A percentile compares a stretch with the other conserved stretches of the same genome.
Evolutionary conservation across 1,140 invertebrate genomes (phyloP).

Genomic region (Diabrotica virgifera): DNA sequence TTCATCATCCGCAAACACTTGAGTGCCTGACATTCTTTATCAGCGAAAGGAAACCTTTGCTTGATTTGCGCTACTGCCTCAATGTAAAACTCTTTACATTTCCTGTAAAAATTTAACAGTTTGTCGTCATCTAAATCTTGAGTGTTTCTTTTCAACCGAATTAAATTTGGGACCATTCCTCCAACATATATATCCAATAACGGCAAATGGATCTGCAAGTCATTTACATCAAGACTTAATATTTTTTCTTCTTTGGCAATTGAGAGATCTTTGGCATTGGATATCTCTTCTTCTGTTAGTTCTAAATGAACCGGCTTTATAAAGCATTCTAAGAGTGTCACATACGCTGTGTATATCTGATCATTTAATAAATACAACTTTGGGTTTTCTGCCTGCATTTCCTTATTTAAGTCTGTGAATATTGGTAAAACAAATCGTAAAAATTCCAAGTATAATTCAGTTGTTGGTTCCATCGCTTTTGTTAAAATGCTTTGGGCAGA

Average conservation of each 20-base stretch:
- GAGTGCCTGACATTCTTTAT: conserved; percentile 8
- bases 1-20: conserved; percentile 15
- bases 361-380: conserved; percentile 1
- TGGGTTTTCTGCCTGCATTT: no score
- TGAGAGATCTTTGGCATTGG: conserved; percentile 8
- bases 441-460: conserved; percentile 15
- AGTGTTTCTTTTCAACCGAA: conserved; percentile 14
- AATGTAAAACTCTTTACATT: conserved; percentile 19
- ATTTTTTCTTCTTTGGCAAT: conserved; percentile 17
- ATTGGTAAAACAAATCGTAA: conserved; percentile 13
- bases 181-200: conserved; percentile 9
- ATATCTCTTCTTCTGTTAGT: conserved; percentile 11
- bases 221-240: conserved; percentile 16
- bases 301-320: conserved; percentile 11
- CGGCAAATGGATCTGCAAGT: conserved; percentile 9
- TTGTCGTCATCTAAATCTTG: conserved; percentile 19
- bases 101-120: conserved; percentile 14
- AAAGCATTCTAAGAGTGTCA: conserved; percentile 1
- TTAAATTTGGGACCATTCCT: conserved; percentile 19
- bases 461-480: not conserved
- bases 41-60: conserved; percentile 11
- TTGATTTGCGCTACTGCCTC: not conserved
- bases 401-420: conserved; percentile 7
- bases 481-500: conserved; percentile 5
- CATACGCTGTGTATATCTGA: not conserved